These are phyloP conservation scores for Periplaneta americana DNA, from an alignment of 1,140 invertebrate genomes.

Conservation along the genomic window DNA sequence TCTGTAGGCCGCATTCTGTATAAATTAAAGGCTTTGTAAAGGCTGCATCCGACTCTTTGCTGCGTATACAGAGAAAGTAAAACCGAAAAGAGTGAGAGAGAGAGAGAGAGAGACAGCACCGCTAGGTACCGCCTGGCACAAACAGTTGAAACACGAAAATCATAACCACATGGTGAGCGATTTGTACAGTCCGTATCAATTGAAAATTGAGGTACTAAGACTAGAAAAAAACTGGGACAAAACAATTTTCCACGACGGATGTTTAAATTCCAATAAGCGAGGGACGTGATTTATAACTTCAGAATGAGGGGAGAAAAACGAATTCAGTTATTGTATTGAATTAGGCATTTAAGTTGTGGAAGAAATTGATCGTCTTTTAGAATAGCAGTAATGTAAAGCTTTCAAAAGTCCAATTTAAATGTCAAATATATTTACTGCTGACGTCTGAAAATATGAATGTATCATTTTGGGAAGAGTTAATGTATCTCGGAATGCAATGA, in stretches of 20 bases:
- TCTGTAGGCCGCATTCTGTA: neutral
- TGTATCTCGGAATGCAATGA: too few relatives aligned
- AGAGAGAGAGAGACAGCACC: neutral
- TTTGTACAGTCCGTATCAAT: neutral
- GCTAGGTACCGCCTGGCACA: neutral
- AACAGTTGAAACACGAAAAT: neutral
- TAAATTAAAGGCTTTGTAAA: neutral
- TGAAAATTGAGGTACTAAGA: neutral
- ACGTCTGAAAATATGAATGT: too few relatives aligned
- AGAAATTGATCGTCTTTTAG: too few relatives aligned
- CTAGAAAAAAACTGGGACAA: neutral
- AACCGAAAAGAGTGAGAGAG: too few relatives aligned
- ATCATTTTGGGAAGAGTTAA: too few relatives aligned
- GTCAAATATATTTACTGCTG: neutral
- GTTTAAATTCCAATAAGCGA: neutral
- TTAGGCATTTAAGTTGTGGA: neutral
- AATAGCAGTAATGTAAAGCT: too few relatives aligned
- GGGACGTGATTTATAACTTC: neutral
- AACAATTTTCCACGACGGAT: too few relatives aligned
- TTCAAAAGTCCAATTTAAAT: neutral
- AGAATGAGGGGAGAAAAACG: too few relatives aligned
- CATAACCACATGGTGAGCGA: neutral
- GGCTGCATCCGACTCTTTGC: neutral
- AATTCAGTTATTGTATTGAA: neutral
- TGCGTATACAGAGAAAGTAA: neutral